Percentiles rank a stretch among this genome's conserved stretches.
Conservation (phyloP, 2,888 invertebrate genomes). For the Escarpia spicata region DNA sequence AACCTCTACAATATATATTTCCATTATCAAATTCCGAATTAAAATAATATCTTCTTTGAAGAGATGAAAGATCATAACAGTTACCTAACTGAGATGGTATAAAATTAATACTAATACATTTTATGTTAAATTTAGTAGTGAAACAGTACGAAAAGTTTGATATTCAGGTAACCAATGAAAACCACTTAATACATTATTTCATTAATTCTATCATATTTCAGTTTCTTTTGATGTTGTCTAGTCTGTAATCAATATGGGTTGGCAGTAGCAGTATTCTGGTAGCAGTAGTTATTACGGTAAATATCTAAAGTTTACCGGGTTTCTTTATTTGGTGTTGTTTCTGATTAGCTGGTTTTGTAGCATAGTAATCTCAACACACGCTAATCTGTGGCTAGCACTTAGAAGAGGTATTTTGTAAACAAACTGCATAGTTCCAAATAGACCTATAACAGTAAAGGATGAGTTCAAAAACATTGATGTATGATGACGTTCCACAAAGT, state of each 20-base stretch:
- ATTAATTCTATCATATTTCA: not conserved
- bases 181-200: too few species aligned
- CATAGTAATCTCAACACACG: not conserved
- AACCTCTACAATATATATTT: too few species aligned
- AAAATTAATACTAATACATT: too few species aligned
- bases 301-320: not conserved
- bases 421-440: not conserved
- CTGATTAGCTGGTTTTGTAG: not conserved
- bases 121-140: too few species aligned
- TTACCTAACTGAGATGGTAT: too few species aligned
- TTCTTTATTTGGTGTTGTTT: not conserved
- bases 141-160: too few species aligned
- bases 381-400: not conserved
- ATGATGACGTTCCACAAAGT: not conserved
- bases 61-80: too few species aligned
- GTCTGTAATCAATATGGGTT: not conserved
- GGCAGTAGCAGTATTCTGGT: not conserved
- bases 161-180: too few species aligned
- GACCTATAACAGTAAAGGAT: not conserved
- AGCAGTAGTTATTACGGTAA: not conserved
- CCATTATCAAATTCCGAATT: too few species aligned
- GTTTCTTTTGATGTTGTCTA: not conserved
- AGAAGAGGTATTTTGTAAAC: not conserved
- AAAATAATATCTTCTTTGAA: too few species aligned
- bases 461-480: not conserved